A percentile compares a stretch with the other conserved stretches of the same genome.
Evolutionary conservation across 2,113 vertebrate genomes (phyloP).

Genomic region (Coreoperca whiteheadi): DNA sequence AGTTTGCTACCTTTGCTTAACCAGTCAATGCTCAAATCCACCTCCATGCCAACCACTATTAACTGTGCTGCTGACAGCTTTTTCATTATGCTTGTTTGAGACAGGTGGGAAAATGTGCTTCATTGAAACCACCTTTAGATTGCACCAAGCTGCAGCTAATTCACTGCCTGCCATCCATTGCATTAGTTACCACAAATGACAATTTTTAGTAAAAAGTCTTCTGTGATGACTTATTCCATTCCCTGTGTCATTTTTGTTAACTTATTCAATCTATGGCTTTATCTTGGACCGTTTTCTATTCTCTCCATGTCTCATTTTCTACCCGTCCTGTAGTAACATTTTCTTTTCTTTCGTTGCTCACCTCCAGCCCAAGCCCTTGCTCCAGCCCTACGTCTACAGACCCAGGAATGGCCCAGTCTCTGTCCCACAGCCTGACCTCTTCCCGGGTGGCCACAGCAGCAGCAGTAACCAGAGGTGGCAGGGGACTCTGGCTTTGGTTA

Average conservation of each 20-base stretch:
- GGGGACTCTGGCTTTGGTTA: constrained; percentile 86
- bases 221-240: neutral
- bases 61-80: constrained; percentile 34
- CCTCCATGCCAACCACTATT: constrained; percentile 30
- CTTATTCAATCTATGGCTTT: constrained; percentile 33
- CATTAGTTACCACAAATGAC: constrained; percentile 61
- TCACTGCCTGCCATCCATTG: constrained; percentile 20
- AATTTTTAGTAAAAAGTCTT: neutral
- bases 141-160: constrained; percentile 36
- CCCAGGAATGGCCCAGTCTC: constrained; percentile 35
- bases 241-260: constrained; percentile 49
- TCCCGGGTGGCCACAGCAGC: constrained; percentile 57
- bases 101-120: neutral
- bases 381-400: constrained; percentile 62
- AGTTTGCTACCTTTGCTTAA: constrained; percentile 34
- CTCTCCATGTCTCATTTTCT: neutral
- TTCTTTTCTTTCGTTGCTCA: neutral
- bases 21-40: constrained; percentile 12
- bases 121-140: neutral
- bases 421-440: constrained; percentile 58
- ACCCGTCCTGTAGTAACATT: neutral
- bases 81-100: constrained; percentile 17
- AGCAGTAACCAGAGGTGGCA: constrained; percentile 77
- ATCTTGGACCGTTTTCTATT: neutral
- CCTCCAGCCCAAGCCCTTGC: constrained; percentile 68